Evolutionary conservation across 1,140 invertebrate genomes (phyloP).

Genomic region (Procambarus clarkii): DNA sequence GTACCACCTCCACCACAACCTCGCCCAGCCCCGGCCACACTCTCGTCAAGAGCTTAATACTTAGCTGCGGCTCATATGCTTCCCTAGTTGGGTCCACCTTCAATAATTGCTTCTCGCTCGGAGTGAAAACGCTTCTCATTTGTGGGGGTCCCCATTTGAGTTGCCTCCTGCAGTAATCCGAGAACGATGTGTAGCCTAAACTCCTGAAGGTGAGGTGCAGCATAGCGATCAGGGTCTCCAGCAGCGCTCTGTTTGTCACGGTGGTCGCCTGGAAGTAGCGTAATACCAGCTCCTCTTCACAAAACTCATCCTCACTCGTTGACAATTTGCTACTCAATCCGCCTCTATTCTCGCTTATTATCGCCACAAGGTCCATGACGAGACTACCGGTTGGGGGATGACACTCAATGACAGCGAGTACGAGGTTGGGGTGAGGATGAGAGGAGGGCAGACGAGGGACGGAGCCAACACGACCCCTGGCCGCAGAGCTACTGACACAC

Average conservation of each 20-base stretch:
- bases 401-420: not conserved
- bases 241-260: slow-evolving; percentile 1
- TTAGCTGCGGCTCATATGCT: not conserved
- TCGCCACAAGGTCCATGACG: not conserved
- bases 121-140: not conserved
- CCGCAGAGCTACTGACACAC: not conserved
- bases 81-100: not conserved
- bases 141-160: slow-evolving; percentile 11
- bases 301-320: not conserved
- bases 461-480: not conserved
- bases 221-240: slow-evolving; percentile 23
- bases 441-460: no score
- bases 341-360: not conserved
- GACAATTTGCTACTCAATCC: not conserved
- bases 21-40: slow-evolving; percentile 25
- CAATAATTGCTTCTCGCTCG: not conserved
- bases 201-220: slow-evolving; percentile 14
- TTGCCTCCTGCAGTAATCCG: slow-evolving; percentile 4
- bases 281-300: slow-evolving; percentile 22
- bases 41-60: slow-evolving; percentile 26
- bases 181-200: not conserved
- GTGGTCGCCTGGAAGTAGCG: slow-evolving; percentile 19
- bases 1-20: not conserved
- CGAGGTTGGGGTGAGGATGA: no score
- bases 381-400: not conserved